Conservation (phyloP, 2,888 invertebrate species). For the Pollenia amentaria region DNA sequence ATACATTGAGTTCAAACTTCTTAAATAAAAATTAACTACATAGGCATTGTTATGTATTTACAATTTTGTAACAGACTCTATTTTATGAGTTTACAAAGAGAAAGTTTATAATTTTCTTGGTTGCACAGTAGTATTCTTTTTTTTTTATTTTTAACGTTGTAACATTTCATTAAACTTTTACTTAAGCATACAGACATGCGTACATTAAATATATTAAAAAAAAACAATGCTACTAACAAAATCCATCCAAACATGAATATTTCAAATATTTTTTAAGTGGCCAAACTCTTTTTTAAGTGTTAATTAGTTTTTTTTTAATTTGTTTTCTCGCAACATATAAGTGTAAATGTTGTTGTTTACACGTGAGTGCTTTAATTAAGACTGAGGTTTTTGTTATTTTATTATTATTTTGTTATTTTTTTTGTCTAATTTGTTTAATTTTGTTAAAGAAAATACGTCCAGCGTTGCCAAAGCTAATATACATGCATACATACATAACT, state of each 20-base stretch:
- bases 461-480: too few species aligned
- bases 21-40: neutral
- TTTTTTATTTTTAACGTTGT: slow-evolving; percentile 43
- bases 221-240: slow-evolving; percentile 27
- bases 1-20: slow-evolving; percentile 15
- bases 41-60: slow-evolving; percentile 14
- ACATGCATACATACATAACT: too few species aligned
- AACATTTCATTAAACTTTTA: slow-evolving; percentile 57
- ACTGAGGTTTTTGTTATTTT: slow-evolving; percentile 60
- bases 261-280: slow-evolving; percentile 37
- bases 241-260: slow-evolving; percentile 12
- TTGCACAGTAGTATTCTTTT: neutral
- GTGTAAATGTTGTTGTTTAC: slow-evolving; percentile 35
- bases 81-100: neutral
- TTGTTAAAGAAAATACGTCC: neutral
- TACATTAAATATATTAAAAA: neutral
- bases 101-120: slow-evolving; percentile 13
- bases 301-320: slow-evolving; percentile 2
- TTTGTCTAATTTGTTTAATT: slow-evolving; percentile 22
- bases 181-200: neutral
- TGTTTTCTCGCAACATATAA: neutral
- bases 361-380: slow-evolving; percentile 43
- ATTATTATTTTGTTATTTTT: too few species aligned
- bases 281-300: slow-evolving; percentile 29
- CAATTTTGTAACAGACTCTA: slow-evolving; percentile 17